Evolutionary conservation across 2,113 vertebrate genomes (phyloP), one percentile per base, ranked within the genome.

Genomic region (Cricetomys ansorgei): DNA sequence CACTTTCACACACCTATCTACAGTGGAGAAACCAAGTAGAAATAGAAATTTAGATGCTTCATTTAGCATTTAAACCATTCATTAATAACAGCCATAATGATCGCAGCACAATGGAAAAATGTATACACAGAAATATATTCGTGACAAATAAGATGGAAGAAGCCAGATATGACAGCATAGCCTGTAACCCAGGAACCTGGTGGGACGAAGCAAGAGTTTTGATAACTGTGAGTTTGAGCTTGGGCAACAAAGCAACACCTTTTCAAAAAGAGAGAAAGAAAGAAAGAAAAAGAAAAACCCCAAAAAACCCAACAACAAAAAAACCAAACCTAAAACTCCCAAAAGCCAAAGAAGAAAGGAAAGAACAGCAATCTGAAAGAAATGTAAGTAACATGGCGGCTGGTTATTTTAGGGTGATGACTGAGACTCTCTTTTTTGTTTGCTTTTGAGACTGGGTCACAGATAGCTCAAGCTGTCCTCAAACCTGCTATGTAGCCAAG

Each of bases 361-460:
- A 94, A 90, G 59, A 50, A 88, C 23, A 83, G 94, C 86, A 76
- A 45, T 40, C 59, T 77, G 69, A 53, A 65, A 48, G 88, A 95
- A 64, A n/a, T n/a, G n/a, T n/a, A n/a, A 59, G 75, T 27, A 69
- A 92, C 64, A 76, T 4, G 31, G 34, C 55, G 50, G 65, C 43
- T 31, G 29, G 69, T 75, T 89, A 72, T 43, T 37, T 48, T 31
- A n/a, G n/a, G n/a, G n/a, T 55, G 31, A n/a, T 70, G n/a, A 65
- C 19, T 50, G 69, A 57, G 59, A 93, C 16, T 50, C 0, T 79
- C 10, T 19, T 79, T 2, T 16, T 31, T n/a, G 9, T 48, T 7
- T 72, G 27, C 11, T 37, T 34, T 77, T 34, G 1, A 55, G 50
- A 79, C 6, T 19, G 48, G 50, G 3, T 34, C 7, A 9, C 50